Conservation (phyloP, 2,888 invertebrate species). For the Microctonus aethiopoides region DNA sequence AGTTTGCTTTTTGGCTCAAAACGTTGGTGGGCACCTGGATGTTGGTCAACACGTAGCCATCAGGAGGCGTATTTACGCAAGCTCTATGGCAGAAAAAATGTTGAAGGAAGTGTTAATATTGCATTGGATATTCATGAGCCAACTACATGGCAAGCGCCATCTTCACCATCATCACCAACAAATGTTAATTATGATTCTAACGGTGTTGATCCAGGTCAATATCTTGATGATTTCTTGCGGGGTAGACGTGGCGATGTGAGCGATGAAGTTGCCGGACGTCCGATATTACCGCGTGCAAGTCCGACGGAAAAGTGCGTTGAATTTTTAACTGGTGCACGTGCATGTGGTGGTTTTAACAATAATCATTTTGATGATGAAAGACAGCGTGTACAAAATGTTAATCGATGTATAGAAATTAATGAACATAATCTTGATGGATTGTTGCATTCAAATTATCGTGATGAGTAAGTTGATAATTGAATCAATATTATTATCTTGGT, state of each 20-base stretch:
- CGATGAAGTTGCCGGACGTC: constrained; percentile 46
- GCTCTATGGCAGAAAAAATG: constrained; percentile 59
- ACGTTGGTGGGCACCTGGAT: constrained; percentile 65
- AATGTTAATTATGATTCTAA: constrained; percentile 53
- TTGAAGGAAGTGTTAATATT: constrained; percentile 31
- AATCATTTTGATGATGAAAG: constrained; percentile 16
- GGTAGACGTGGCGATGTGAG: constrained; percentile 44
- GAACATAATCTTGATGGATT: constrained; percentile 54
- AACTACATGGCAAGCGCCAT: constrained; percentile 29
- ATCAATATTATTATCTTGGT: background rate
- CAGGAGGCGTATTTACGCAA: constrained; percentile 64
- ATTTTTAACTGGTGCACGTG: constrained; percentile 52
- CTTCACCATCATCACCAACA: constrained; percentile 25
- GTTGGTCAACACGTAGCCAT: constrained; percentile 64
- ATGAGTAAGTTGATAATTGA: constrained; percentile 57
- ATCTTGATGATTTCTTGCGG: constrained; percentile 58
- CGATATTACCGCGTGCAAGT: constrained; percentile 57
- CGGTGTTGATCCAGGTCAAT: constrained; percentile 50
- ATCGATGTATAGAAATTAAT: constrained; percentile 44
- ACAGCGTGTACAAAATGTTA: constrained; percentile 4
- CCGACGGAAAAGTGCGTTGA: constrained; percentile 65
- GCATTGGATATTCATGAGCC: constrained; percentile 35
- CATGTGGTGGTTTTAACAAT: constrained; percentile 39
- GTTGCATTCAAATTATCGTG: constrained; percentile 49
- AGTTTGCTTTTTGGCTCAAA: constrained; percentile 58